Percentiles rank a stretch among this genome's conserved stretches.
Conservation (phyloP, 2,113 vertebrate genomes). For the Pygoscelis adeliae region DNA sequence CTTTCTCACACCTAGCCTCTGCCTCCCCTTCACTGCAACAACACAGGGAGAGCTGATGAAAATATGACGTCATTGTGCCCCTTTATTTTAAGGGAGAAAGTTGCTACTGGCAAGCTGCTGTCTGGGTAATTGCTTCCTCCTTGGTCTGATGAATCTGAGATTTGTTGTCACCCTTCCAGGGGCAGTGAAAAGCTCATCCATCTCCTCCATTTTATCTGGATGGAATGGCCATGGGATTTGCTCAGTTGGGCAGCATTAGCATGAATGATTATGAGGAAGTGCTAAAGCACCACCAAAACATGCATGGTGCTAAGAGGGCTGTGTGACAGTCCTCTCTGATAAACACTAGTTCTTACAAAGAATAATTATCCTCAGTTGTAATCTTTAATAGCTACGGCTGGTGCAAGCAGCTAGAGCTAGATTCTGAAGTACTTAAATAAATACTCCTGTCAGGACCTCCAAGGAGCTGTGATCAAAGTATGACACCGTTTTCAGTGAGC, state of each 20-base stretch:
- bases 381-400: background rate
- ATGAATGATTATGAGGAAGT: background rate
- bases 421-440: background rate
- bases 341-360: conserved; percentile 8
- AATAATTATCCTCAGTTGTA: background rate
- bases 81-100: conserved; percentile 11
- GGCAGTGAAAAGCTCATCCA: conserved; percentile 37
- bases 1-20: background rate
- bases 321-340: background rate
- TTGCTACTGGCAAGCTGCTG: conserved; percentile 29
- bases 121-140: conserved; percentile 40
- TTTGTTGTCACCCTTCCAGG: conserved; percentile 52
- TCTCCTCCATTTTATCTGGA: conserved; percentile 39
- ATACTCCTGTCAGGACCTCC: background rate
- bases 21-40: background rate
- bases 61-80: background rate
- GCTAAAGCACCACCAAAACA: background rate
- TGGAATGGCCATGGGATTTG: conserved; percentile 34
- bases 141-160: conserved; percentile 43
- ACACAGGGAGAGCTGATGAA: background rate
- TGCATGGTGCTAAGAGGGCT: background rate
- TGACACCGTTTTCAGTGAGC: background rate
- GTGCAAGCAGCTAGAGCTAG: background rate
- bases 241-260: conserved; percentile 29
- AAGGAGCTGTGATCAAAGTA: background rate